A percentile compares a stretch with the other conserved stretches of the same genome.
Conservation (phyloP, 2,113 vertebrate species). For the Zosterops japonicus region DNA sequence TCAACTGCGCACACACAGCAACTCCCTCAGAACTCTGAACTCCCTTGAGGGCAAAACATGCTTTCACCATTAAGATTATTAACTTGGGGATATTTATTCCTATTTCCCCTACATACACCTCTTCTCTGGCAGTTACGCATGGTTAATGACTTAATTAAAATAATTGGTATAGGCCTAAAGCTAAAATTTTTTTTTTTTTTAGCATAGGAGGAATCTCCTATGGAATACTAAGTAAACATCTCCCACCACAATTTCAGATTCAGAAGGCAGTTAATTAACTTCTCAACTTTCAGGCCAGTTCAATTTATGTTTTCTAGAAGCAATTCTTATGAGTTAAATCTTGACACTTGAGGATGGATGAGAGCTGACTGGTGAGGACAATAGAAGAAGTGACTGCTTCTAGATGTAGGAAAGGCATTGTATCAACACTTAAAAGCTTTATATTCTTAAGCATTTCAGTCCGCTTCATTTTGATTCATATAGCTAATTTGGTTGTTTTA, state of each 20-base stretch:
- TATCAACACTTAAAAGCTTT: not conserved
- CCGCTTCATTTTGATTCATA: not conserved
- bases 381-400: not conserved
- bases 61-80: not conserved
- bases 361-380: not conserved
- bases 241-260: slow-evolving; percentile 16
- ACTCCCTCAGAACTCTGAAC: not conserved
- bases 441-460: not conserved
- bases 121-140: not conserved
- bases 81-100: not conserved
- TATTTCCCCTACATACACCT: not conserved
- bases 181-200: slow-evolving; percentile 4
- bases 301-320: not conserved
- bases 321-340: not conserved
- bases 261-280: slow-evolving; percentile 31
- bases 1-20: not conserved
- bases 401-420: not conserved
- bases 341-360: not conserved
- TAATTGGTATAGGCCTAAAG: slow-evolving; percentile 41
- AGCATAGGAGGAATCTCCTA: slow-evolving; percentile 13
- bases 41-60: not conserved
- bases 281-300: not conserved
- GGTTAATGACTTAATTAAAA: slow-evolving; percentile 53
- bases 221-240: slow-evolving; percentile 37
- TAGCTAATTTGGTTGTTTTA: not conserved